Conservation (phyloP, 2,113 vertebrate genomes). For the Eidolon helvum region DNA sequence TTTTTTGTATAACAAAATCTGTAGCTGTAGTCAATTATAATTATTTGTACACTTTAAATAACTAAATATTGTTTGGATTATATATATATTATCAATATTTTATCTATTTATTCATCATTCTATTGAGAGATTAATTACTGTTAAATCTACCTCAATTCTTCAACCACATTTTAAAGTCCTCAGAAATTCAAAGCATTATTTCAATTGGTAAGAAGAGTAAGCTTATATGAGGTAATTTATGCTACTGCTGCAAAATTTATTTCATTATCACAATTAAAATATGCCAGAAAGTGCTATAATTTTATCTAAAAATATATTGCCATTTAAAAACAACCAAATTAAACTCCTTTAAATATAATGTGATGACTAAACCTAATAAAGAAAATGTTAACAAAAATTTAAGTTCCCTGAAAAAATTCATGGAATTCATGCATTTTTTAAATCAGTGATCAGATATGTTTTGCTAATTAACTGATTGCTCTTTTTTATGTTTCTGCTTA, state of each 20-base stretch:
- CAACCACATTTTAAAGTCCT: background rate
- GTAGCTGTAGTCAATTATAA: background rate
- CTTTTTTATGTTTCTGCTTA: background rate
- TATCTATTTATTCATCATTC: background rate
- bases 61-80: background rate
- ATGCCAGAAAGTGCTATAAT: background rate
- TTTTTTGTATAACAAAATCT: background rate
- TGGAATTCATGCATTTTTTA: background rate
- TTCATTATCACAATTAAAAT: constrained; percentile 18
- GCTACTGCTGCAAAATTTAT: background rate
- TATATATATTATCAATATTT: background rate
- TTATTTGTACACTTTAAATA: background rate
- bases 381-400: background rate
- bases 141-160: background rate
- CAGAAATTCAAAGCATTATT: constrained; percentile 22
- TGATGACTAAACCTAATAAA: background rate
- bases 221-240: background rate
- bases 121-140: background rate
- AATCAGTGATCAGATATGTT: background rate
- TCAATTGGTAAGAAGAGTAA: background rate
- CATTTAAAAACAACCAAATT: background rate
- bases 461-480: constrained; percentile 24
- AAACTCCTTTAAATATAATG: background rate
- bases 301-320: constrained; percentile 14
- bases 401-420: background rate